phyloP scores from a whole-genome alignment of 2,888 invertebrate genomes.

The Mycalesis mineus region DNA sequence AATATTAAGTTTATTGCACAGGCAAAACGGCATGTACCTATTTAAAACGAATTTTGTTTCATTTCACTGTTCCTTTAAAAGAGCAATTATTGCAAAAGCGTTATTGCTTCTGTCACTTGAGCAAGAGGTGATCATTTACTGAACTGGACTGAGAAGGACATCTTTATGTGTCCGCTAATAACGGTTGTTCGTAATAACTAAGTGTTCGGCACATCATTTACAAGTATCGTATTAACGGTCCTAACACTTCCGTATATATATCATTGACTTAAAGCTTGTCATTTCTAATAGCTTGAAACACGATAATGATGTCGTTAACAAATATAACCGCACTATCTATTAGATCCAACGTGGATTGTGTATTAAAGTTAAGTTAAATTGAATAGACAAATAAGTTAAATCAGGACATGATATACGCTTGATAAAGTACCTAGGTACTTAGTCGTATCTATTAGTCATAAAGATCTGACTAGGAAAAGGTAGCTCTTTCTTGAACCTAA shows the following conservation, averaged over 20 bases:
- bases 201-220: conserved; percentile 35
- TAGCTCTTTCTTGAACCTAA: too few relatives aligned
- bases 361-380: background rate
- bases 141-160: conserved; percentile 45
- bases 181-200: conserved; percentile 47
- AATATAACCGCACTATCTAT: background rate
- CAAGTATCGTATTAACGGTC: conserved; percentile 39
- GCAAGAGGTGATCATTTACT: conserved; percentile 53
- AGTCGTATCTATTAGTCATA: too few relatives aligned
- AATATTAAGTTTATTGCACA: too few relatives aligned
- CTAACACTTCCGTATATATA: conserved; percentile 14
- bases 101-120: conserved; percentile 36
- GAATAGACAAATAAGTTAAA: background rate
- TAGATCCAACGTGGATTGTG: background rate
- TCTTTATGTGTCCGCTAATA: conserved; percentile 51
- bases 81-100: conserved; percentile 20
- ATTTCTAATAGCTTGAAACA: conserved; percentile 1
- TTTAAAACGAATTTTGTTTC: too few relatives aligned
- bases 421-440: too few relatives aligned
- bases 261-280: conserved; percentile 14
- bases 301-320: conserved; percentile 6
- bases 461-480: too few relatives aligned
- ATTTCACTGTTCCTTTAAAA: too few relatives aligned
- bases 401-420: background rate
- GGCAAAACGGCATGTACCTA: too few relatives aligned